Evolutionary conservation across 2,888 invertebrate genomes (phyloP).

Genomic region (Diloba caeruleocephala): DNA sequence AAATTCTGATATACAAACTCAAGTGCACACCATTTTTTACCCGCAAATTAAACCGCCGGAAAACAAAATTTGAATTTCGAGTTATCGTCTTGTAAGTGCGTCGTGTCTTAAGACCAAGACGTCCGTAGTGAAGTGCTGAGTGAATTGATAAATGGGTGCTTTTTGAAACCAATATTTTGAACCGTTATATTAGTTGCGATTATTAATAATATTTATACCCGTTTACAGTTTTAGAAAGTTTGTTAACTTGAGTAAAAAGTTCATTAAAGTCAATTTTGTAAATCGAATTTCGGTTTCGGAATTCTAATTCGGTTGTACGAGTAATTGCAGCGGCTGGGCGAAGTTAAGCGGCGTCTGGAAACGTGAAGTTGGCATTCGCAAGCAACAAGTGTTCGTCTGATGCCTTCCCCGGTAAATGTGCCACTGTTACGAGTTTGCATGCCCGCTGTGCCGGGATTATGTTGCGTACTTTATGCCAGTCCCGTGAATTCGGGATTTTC

Average conservation of each 20-base stretch:
- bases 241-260: constrained; percentile 44
- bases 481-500: constrained; percentile 72
- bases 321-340: constrained; percentile 71
- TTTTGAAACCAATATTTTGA: constrained; percentile 62
- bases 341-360: constrained; percentile 69
- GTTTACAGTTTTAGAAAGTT: constrained; percentile 48
- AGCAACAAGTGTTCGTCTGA: constrained; percentile 87
- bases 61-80: constrained; percentile 51
- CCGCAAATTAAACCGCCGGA: constrained; percentile 47
- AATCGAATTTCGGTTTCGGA: constrained; percentile 57
- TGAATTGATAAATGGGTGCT: constrained; percentile 73
- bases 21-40: constrained; percentile 42
- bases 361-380: constrained; percentile 73
- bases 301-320: constrained; percentile 63
- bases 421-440: constrained; percentile 85
- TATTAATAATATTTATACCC: constrained; percentile 46
- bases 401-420: constrained; percentile 86
- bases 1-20: constrained; percentile 29
- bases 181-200: constrained; percentile 56
- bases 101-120: constrained; percentile 74
- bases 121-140: constrained; percentile 77
- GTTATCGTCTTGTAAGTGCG: constrained; percentile 70
- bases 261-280: constrained; percentile 50
- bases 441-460: constrained; percentile 81
- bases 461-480: constrained; percentile 67